These are phyloP conservation scores for Macrosoma leucophasiata DNA, from an alignment of 2,888 invertebrate genomes.

Conservation along the genomic window DNA sequence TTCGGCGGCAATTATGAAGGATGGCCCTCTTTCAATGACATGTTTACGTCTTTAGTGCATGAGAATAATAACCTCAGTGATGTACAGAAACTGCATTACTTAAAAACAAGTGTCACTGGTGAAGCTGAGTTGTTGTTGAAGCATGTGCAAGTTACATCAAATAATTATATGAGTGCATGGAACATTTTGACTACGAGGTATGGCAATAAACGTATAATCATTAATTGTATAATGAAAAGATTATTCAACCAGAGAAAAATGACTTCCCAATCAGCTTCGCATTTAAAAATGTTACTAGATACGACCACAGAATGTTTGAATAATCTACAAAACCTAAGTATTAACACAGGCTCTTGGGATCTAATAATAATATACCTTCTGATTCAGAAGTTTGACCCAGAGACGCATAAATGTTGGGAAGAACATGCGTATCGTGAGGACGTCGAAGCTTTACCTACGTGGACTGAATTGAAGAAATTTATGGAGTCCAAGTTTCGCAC, in stretches of 20 bases:
- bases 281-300: slow-evolving; percentile 25
- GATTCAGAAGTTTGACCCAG: slow-evolving; percentile 25
- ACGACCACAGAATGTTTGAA: slow-evolving; percentile 14
- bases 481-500: slow-evolving; percentile 21
- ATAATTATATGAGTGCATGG: slow-evolving; percentile 22
- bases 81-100: slow-evolving; percentile 23
- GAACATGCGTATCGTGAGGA: slow-evolving; percentile 12
- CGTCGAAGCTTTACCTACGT: slow-evolving; percentile 14
- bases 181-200: slow-evolving; percentile 17
- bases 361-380: slow-evolving; percentile 24
- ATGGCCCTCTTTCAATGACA: slow-evolving; percentile 6
- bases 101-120: slow-evolving; percentile 21
- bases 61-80: slow-evolving; percentile 6
- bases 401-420: slow-evolving; percentile 26
- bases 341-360: slow-evolving; percentile 23
- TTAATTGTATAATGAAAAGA: slow-evolving; percentile 21
- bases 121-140: slow-evolving; percentile 21
- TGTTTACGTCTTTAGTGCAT: slow-evolving; percentile 5
- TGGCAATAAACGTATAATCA: slow-evolving; percentile 23
- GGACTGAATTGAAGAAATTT: slow-evolving; percentile 14
- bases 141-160: slow-evolving; percentile 13
- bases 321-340: slow-evolving; percentile 20
- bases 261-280: slow-evolving; percentile 13
- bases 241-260: slow-evolving; percentile 24
- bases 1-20: slow-evolving; percentile 3